Evolutionary conservation across 1,140 invertebrate species (phyloP), one percentile per base, ranked within the genome.

Genomic region (Sipha flava): DNA sequence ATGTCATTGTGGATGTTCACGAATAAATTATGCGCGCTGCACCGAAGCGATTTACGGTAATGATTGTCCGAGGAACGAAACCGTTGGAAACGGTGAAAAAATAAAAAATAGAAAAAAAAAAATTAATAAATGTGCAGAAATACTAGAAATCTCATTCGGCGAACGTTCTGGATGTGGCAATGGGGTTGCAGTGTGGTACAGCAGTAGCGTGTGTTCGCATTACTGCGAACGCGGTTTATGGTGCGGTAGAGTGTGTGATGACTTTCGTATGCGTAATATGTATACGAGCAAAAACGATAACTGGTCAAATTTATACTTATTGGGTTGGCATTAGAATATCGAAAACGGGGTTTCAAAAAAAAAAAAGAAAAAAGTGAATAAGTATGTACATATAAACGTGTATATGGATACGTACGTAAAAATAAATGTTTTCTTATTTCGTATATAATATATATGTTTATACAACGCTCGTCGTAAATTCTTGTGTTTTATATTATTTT

Each of bases 251-350:
- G 49, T 5, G 49, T 54, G 40, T 43, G 14, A n/a, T n/a, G n/a
- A n/a, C n/a, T n/a, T n/a, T 43, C 14, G 40, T 9, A 31, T 2
- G 31, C 9, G 40, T 70, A 45, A 16, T 9, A 18, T 23, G 12
- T 26, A 29, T 29, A 6, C 18, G 10, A 16, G 40, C 18, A 57
- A 54, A 75, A 54, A 75, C 72, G 31, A 75, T 75, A 75, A 52
- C 49, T 31, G 49, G 72, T 75, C 31, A 54, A 75, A 75, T 75
- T 54, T 75, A 75, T 75, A 75, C 72, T 54, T 75, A 37, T 37
- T 21, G 26, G 26, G 72, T 54, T 21, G 29, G n/a, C 12, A 54
- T 57, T 40, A 54, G 72, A 75, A 75, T 75, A 75, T 54, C n/a
- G 29, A 72, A 72, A 49, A 52, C 7, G 29, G 23, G 18, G 6